A percentile compares a stretch with the other conserved stretches of the same genome.
These are phyloP conservation scores for Alethe diademata DNA, from an alignment of 2,113 vertebrate genomes.

Conservation along the genomic window DNA sequence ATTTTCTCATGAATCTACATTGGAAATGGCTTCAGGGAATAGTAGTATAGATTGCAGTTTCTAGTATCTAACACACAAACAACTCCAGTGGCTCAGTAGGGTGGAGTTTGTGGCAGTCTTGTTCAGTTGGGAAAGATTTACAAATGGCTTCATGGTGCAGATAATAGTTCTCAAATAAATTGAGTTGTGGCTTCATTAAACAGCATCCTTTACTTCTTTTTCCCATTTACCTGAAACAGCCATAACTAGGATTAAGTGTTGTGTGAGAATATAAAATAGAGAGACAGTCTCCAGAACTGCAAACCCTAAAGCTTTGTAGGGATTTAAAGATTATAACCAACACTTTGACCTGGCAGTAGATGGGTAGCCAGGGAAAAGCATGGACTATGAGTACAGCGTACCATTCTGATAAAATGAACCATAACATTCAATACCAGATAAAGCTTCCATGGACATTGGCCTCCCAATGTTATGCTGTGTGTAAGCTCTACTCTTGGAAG, in stretches of 20 bases:
- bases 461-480: background rate
- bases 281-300: background rate
- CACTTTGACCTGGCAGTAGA: constrained; percentile 34
- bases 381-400: background rate
- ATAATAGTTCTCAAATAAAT: background rate
- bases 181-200: constrained; percentile 17
- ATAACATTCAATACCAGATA: constrained; percentile 39
- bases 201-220: background rate
- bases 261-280: constrained; percentile 10
- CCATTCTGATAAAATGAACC: constrained; percentile 56
- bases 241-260: constrained; percentile 9
- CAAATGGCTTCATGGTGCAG: background rate
- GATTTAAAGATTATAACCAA: constrained; percentile 60
- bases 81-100: background rate
- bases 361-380: background rate
- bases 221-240: constrained; percentile 8
- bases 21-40: background rate
- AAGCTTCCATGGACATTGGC: constrained; percentile 43
- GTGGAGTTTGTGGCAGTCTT: background rate
- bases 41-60: background rate
- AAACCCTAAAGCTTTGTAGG: constrained; percentile 31
- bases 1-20: background rate
- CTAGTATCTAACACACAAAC: background rate
- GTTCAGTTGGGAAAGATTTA: background rate
- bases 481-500: background rate